Conservation (phyloP, 2,888 invertebrate species). For the Leucophenga maculata region DNA sequence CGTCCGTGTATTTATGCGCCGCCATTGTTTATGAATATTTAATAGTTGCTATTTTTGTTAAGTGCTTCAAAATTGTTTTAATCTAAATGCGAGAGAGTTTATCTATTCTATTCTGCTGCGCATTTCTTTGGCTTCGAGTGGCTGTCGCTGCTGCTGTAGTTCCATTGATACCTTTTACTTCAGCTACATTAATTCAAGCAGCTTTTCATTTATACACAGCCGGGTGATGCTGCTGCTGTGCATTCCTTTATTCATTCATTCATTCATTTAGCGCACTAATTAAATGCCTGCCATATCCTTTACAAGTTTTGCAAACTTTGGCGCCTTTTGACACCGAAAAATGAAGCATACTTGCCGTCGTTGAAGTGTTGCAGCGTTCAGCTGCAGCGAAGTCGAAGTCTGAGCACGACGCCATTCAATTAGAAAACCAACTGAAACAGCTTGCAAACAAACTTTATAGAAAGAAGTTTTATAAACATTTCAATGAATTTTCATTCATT, state of each 20-base stretch:
- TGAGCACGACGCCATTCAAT: constrained; percentile 9
- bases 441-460: constrained; percentile 8
- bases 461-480: background rate
- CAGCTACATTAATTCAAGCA: background rate
- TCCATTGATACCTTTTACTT: background rate
- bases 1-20: background rate
- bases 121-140: background rate
- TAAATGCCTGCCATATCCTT: constrained; percentile 17
- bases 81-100: constrained; percentile 9
- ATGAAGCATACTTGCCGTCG: background rate
- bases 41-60: constrained; percentile 66
- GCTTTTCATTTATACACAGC: background rate
- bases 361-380: no score
- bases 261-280: constrained; percentile 17
- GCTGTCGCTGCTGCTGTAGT: no score
- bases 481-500: background rate
- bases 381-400: no score
- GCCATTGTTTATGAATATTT: constrained; percentile 57
- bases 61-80: constrained; percentile 60
- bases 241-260: background rate
- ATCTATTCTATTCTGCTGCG: constrained; percentile 2
- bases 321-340: constrained; percentile 7
- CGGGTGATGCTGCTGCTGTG: background rate
- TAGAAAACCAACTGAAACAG: constrained; percentile 10
- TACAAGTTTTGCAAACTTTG: constrained; percentile 7